Percentiles rank a stretch among this genome's conserved stretches.
Conservation (phyloP, 2,797 vertebrate species). For the Squalus acanthias region DNA sequence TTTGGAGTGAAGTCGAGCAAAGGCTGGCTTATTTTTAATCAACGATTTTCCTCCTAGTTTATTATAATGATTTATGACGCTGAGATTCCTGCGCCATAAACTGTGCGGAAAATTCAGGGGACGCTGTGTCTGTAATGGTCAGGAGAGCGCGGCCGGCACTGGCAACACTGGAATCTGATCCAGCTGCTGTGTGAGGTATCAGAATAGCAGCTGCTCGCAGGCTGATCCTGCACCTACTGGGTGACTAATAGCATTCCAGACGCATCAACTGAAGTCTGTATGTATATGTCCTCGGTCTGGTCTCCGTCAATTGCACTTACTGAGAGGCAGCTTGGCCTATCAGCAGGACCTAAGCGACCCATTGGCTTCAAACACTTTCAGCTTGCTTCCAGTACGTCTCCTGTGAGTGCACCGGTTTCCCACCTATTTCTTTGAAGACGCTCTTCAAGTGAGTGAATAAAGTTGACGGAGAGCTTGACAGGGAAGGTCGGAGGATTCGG, state of each 20-base stretch:
- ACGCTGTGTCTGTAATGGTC: neutral
- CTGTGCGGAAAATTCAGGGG: neutral
- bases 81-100: neutral
- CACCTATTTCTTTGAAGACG: constrained; percentile 50
- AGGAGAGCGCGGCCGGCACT: neutral
- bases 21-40: constrained; percentile 21
- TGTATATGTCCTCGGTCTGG: constrained; percentile 41
- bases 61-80: neutral
- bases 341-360: constrained; percentile 52
- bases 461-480: neutral
- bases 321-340: constrained; percentile 22
- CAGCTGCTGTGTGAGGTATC: constrained; percentile 26
- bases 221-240: constrained; percentile 59
- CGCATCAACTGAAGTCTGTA: constrained; percentile 44
- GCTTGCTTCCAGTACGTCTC: constrained; percentile 48
- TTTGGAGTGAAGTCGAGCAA: neutral
- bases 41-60: constrained; percentile 1
- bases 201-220: constrained; percentile 54
- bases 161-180: constrained; percentile 15
- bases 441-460: constrained; percentile 38
- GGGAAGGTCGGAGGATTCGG: neutral
- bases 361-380: constrained; percentile 55
- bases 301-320: neutral
- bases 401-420: constrained; percentile 48
- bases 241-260: constrained; percentile 63